Conservation (phyloP, 2,113 vertebrate genomes). For the Cisticola juncidis region DNA sequence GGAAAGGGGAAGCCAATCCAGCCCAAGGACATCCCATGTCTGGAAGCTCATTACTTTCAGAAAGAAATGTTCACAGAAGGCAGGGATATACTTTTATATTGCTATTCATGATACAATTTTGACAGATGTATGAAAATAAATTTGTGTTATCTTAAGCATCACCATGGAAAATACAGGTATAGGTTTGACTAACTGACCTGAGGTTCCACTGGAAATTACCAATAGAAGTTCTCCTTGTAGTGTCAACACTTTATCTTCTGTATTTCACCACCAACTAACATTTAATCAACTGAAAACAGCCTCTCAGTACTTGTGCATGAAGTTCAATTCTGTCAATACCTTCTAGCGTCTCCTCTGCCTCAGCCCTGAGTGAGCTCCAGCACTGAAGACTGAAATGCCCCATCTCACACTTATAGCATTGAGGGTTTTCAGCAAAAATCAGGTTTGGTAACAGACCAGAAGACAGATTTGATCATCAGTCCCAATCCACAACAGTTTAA, state of each 20-base stretch:
- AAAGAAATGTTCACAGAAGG: not conserved
- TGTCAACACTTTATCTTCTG: not conserved
- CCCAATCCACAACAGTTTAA: not conserved
- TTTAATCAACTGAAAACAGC: not conserved
- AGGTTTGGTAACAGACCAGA: not conserved
- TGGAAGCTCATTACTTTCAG: not conserved
- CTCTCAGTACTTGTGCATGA: not conserved
- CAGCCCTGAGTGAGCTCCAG: not conserved
- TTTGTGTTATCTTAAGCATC: not conserved
- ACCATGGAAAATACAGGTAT: not conserved
- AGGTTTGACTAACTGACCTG: not conserved
- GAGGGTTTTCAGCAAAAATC: not conserved
- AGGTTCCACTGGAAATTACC: not conserved
- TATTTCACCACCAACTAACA: not conserved
- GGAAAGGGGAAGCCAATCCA: not conserved
- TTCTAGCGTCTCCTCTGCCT: not conserved
- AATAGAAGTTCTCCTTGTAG: not conserved
- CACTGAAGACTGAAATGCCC: not conserved
- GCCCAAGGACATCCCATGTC: not conserved
- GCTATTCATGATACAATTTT: fast-evolving
- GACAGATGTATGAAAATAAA: not conserved
- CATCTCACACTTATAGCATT: not conserved
- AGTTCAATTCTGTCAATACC: not conserved
- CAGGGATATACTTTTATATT: not conserved
- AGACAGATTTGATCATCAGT: constrained; percentile 41